These are phyloP conservation scores for Petrocephalus sullivani DNA, from an alignment of 2,797 vertebrate genomes.

Conservation along the genomic window DNA sequence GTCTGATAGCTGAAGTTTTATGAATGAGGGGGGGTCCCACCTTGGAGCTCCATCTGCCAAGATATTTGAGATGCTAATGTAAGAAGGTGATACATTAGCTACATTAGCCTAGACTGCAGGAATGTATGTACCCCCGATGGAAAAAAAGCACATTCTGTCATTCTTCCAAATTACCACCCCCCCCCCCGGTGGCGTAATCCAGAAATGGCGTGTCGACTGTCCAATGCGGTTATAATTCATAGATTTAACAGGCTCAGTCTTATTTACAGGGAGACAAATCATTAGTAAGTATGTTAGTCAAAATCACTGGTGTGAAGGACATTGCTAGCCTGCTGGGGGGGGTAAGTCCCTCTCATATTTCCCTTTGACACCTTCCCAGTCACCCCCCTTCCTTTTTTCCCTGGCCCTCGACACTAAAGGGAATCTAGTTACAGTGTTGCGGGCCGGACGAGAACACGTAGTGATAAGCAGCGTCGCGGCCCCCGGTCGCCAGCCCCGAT, in stretches of 20 bases:
- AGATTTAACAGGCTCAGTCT: slow-evolving; percentile 3
- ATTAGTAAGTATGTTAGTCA: slow-evolving; percentile 2
- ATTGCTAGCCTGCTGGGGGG: background rate
- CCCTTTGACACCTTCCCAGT: background rate
- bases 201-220: background rate
- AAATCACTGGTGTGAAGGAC: background rate
- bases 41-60: background rate
- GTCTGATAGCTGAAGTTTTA: background rate
- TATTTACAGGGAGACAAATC: background rate
- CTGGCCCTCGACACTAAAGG: background rate
- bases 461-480: background rate
- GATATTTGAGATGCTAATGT: background rate
- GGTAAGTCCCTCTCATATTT: background rate
- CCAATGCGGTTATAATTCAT: background rate
- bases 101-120: background rate
- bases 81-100: background rate
- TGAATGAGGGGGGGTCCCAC: background rate
- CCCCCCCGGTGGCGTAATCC: background rate
- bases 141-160: background rate
- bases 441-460: background rate
- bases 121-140: background rate
- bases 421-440: background rate
- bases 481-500: background rate
- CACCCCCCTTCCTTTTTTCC: background rate
- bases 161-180: background rate